Evolutionary conservation across 1,140 invertebrate genomes (phyloP).

Genomic region (Danaus plexippus): DNA sequence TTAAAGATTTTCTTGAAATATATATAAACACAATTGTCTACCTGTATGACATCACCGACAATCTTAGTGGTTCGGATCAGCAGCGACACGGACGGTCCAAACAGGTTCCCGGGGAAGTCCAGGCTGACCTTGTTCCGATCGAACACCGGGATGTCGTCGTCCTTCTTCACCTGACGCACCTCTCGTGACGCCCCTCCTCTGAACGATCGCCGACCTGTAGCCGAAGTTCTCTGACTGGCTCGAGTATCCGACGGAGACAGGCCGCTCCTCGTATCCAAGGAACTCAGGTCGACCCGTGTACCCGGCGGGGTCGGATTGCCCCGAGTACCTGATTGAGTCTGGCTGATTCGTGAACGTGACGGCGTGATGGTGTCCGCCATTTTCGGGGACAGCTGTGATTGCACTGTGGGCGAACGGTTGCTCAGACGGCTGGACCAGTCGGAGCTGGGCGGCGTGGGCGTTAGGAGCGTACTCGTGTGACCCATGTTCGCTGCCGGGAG

Average conservation of each 20-base stretch:
- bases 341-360: slow-evolving; percentile 4
- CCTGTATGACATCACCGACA: slow-evolving; percentile 78
- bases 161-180: slow-evolving; percentile 28
- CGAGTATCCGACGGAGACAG: slow-evolving; percentile 3
- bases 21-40: slow-evolving; percentile 47
- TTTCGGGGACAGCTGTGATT: not conserved
- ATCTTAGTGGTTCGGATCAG: slow-evolving; percentile 79
- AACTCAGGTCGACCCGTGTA: slow-evolving; percentile 5
- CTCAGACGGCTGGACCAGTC: slow-evolving; percentile 2
- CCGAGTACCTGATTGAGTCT: slow-evolving; percentile 3
- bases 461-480: slow-evolving; percentile 3
- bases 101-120: slow-evolving; percentile 77
- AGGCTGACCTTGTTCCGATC: slow-evolving; percentile 75
- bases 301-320: slow-evolving; percentile 2
- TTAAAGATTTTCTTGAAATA: not conserved
- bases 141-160: slow-evolving; percentile 78
- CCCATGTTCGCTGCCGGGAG: slow-evolving; percentile 17
- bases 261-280: slow-evolving; percentile 1
- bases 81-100: slow-evolving; percentile 80
- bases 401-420: not conserved
- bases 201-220: slow-evolving; percentile 1
- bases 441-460: not conserved
- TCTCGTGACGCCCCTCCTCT: slow-evolving; percentile 1
- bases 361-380: slow-evolving; percentile 3
- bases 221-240: slow-evolving; percentile 1